These are phyloP conservation scores for Nomada goodeniana DNA, from an alignment of 2,888 invertebrate species.

Conservation along the genomic window DNA sequence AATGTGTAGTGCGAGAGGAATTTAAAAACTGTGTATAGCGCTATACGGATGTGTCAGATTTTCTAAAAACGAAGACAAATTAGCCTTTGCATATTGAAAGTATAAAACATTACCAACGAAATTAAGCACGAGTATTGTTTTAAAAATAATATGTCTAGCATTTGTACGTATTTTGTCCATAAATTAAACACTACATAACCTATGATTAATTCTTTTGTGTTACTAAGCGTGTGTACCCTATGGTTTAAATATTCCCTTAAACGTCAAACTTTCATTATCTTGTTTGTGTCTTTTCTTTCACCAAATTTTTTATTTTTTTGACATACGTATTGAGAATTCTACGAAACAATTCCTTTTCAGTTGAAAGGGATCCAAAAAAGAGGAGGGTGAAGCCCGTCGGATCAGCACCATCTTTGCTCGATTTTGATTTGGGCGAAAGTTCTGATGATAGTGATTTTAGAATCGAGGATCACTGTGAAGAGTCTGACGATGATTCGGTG, in stretches of 20 bases:
- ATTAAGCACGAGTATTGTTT: constrained; percentile 35
- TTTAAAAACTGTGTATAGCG: constrained; percentile 45
- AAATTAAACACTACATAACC: constrained; percentile 63
- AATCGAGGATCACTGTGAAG: constrained; percentile 93
- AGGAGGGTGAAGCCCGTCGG: constrained; percentile 92
- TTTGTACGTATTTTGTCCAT: constrained; percentile 67
- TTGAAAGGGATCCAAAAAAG: constrained; percentile 91
- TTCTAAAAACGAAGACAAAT: constrained; percentile 19
- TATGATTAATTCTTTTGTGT: constrained; percentile 41
- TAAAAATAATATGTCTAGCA: constrained; percentile 61
- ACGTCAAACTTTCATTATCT: background rate
- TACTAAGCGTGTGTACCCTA: constrained; percentile 14
- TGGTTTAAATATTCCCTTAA: constrained; percentile 1
- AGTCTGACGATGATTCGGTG: constrained; percentile 91
- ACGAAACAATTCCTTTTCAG: constrained; percentile 75
- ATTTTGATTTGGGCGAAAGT: constrained; percentile 95
- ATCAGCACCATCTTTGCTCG: constrained; percentile 89
- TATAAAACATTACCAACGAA: constrained; percentile 16
- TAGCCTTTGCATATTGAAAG: background rate
- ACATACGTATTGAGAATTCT: background rate
- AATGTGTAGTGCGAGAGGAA: constrained; percentile 43
- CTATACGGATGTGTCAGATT: constrained; percentile 31
- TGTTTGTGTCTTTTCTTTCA: background rate
- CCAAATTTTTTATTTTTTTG: background rate
- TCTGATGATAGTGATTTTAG: constrained; percentile 98